A percentile compares a stretch with the other conserved stretches of the same genome.
phyloP scores from a whole-genome alignment of 2,888 invertebrate genomes.

The Eupithecia dodoneata region DNA sequence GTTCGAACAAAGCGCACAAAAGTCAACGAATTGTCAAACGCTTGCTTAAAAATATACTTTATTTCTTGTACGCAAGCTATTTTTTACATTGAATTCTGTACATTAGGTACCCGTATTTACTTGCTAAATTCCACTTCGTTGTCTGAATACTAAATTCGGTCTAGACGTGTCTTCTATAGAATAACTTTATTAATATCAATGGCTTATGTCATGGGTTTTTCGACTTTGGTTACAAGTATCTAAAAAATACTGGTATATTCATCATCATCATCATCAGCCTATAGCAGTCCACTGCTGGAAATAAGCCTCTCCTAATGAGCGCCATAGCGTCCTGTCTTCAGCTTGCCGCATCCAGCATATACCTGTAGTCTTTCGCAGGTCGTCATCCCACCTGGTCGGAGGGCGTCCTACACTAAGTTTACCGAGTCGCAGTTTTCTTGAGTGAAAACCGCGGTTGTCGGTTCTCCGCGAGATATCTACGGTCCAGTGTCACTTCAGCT shows the following conservation, averaged over 20 bases:
- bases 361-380: no score
- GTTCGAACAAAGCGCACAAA: not conserved
- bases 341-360: no score
- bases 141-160: conserved; percentile 34
- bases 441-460: no score
- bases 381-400: no score
- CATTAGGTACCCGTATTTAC: not conserved
- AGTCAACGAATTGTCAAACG: not conserved
- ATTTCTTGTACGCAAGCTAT: not conserved
- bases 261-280: no score
- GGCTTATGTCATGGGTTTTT: conserved; percentile 37
- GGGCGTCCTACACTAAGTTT: no score
- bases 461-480: no score
- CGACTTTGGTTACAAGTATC: not conserved
- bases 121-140: conserved; percentile 33
- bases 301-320: no score
- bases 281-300: no score
- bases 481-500: no score
- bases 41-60: not conserved
- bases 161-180: conserved; percentile 5
- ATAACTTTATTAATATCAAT: conserved; percentile 21
- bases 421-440: no score
- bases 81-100: conserved; percentile 1
- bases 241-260: not conserved
- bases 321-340: no score